These are phyloP conservation scores for Aptenodytes patagonicus DNA, from an alignment of 2,113 vertebrate genomes.

Conservation along the genomic window DNA sequence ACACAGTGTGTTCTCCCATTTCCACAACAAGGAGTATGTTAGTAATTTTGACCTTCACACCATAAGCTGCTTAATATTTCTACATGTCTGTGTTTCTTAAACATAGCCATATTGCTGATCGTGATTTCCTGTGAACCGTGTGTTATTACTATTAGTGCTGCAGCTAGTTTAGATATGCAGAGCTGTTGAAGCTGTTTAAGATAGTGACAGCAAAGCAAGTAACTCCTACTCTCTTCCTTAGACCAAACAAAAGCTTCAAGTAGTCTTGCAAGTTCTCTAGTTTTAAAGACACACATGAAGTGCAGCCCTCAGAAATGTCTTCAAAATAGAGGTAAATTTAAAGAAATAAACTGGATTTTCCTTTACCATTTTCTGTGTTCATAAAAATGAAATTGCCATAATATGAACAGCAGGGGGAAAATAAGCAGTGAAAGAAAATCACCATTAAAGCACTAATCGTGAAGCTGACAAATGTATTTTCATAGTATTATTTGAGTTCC, in stretches of 20 bases:
- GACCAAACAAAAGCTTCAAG: slow-evolving; percentile 12
- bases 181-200: not conserved
- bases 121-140: not conserved
- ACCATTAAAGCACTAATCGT: not conserved
- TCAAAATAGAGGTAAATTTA: not conserved
- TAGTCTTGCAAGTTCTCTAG: not conserved
- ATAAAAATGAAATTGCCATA: slow-evolving; percentile 1
- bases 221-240: not conserved
- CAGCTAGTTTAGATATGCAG: not conserved
- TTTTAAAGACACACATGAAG: not conserved
- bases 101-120: not conserved
- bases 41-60: not conserved
- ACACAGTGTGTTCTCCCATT: not conserved
- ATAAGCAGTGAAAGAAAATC: slow-evolving; percentile 6
- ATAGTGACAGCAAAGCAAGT: not conserved
- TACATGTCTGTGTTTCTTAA: not conserved
- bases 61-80: not conserved
- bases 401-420: slow-evolving; percentile 4
- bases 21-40: not conserved
- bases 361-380: slow-evolving; percentile 6
- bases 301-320: not conserved
- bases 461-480: slow-evolving; percentile 48
- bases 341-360: slow-evolving; percentile 14
- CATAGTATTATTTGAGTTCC: slow-evolving; percentile 26
- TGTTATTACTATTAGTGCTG: not conserved